Conservation (phyloP, 2,888 invertebrate genomes). For the Tiliacea aurago region DNA sequence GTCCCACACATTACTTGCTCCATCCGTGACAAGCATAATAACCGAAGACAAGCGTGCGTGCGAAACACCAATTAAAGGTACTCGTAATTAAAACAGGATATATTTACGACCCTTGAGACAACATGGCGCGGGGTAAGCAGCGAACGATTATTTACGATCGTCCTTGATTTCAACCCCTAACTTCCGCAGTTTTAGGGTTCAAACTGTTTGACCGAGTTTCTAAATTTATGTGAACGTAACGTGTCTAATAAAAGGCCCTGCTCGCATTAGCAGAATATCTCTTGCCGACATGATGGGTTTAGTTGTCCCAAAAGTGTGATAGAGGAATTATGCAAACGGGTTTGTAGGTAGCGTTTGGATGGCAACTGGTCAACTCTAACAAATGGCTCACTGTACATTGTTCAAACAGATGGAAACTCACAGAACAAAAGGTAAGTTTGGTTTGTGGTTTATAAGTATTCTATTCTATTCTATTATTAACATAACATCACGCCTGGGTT, state of each 20-base stretch:
- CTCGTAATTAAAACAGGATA: conserved; percentile 87
- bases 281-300: conserved; percentile 50
- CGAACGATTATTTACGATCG: conserved; percentile 81
- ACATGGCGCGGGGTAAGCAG: conserved; percentile 82
- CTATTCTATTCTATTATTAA: too few relatives aligned
- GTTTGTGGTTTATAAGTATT: too few relatives aligned
- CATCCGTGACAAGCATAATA: conserved; percentile 63
- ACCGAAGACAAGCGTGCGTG: conserved; percentile 77
- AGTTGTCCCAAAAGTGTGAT: conserved; percentile 62
- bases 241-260: conserved; percentile 68
- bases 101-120: conserved; percentile 87
- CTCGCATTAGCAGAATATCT: conserved; percentile 63
- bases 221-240: conserved; percentile 67
- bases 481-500: too few relatives aligned
- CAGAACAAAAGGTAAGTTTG: not conserved
- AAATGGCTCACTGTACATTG: conserved; percentile 6
- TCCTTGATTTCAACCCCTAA: conserved; percentile 86
- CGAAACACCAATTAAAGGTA: conserved; percentile 82
- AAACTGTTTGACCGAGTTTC: conserved; percentile 74
- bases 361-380: conserved; percentile 15
- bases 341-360: conserved; percentile 16
- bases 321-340: conserved; percentile 56
- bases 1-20: conserved; percentile 37
- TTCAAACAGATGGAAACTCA: not conserved
- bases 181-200: conserved; percentile 71